Evolutionary conservation across 2,797 vertebrate species (phyloP), one percentile per base, ranked within the genome.

Genomic region (Oceanodroma leucorhoa): DNA sequence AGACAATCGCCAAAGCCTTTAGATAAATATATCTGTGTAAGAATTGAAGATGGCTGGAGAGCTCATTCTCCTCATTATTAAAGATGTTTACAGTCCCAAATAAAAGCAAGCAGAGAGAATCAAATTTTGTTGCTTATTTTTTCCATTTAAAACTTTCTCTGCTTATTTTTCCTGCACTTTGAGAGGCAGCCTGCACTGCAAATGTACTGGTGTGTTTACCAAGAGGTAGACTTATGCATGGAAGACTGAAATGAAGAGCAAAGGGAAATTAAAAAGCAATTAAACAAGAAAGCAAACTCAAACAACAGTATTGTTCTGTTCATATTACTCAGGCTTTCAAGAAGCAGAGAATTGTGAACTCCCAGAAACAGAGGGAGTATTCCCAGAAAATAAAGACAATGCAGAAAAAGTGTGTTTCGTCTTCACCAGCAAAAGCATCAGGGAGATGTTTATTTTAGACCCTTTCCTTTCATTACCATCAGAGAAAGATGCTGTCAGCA

Each of bases 161-260:
- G n/a, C 46, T 85, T 89, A 75, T 75, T 93, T 90, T 83, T 88
- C n/a, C 54, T 89, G 43, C 46, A 65, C 64, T 92, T 91, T 78
- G 29, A 69, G 64, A 95, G 23, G 40, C 57, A 96, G 58, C 9
- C 50, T 75, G 58, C n/a, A 50, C 48, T 82, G 32, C 32, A 88
- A 48, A 93, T 34, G 36, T 61, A 62, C 21, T 83, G 32, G n/a
- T 73, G 43, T 70, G 40, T 93, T 91, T 92, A 86, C 32, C 32
- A 80, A 66, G 60, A 36, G 11, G 13, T 53, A 95, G 64, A 67
- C 29, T 62, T 95, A 19, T 1, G 2, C 58, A 67, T 22, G 14
- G 62, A 84, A 93, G 30, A 80, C 36, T 61, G 70, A 95, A 95
- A 91, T 54, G 62, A 80, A 94, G 38, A 46, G 43, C 22, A 80